phyloP scores from a whole-genome alignment of 2,888 invertebrate species.

The Thymelicus acteon region DNA sequence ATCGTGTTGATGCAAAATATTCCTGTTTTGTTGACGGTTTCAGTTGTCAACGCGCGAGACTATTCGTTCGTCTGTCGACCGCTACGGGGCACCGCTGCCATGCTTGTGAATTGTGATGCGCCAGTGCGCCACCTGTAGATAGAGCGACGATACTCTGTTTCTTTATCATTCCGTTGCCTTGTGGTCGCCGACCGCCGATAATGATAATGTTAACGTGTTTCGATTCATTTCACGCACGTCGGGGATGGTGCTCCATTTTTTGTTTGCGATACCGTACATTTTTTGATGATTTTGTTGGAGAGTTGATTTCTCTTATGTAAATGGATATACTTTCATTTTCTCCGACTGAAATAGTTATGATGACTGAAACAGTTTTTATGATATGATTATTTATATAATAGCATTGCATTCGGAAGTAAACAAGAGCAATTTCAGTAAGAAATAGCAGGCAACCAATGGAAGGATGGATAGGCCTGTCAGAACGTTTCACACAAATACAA shows the following conservation, averaged over 20 bases:
- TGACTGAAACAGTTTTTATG: too few relatives aligned
- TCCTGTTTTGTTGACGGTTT: slow-evolving; percentile 71
- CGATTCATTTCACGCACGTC: slow-evolving; percentile 11
- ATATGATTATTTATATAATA: too few relatives aligned
- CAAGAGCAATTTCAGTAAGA: too few relatives aligned
- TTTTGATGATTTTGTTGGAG: too few relatives aligned
- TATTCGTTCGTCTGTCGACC: slow-evolving; percentile 36
- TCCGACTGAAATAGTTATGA: too few relatives aligned
- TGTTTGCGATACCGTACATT: background rate
- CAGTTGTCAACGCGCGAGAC: slow-evolving; percentile 63
- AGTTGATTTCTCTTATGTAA: too few relatives aligned
- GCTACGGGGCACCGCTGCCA: slow-evolving; percentile 56
- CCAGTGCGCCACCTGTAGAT: slow-evolving; percentile 51
- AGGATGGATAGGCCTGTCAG: too few relatives aligned
- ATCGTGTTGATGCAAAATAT: slow-evolving; percentile 54
- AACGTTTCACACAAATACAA: too few relatives aligned
- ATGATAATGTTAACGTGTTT: slow-evolving; percentile 63
- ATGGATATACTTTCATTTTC: too few relatives aligned
- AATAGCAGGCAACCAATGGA: too few relatives aligned
- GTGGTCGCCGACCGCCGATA: slow-evolving; percentile 44
- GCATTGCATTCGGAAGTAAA: too few relatives aligned
- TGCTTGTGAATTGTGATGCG: slow-evolving; percentile 57
- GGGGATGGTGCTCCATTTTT: background rate
- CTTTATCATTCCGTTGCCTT: slow-evolving; percentile 65
- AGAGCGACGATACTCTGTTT: slow-evolving; percentile 47